Percentiles rank a stretch among this genome's conserved stretches.
phyloP scores from a whole-genome alignment of 2,113 vertebrate species.

The Rhea americana region DNA sequence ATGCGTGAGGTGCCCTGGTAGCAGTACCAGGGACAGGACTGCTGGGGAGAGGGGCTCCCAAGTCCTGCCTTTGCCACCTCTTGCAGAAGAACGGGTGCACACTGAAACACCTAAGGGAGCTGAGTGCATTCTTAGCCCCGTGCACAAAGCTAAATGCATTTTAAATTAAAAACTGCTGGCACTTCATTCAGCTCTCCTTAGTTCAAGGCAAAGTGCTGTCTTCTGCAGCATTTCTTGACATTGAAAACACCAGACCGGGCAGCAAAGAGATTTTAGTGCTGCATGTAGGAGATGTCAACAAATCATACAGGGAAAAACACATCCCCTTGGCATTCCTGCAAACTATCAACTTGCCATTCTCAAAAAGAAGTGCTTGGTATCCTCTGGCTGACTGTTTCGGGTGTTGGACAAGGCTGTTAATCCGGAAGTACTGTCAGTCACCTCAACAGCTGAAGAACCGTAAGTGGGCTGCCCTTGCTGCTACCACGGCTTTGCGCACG shows the following conservation, averaged over 20 bases:
- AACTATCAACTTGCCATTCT: neutral
- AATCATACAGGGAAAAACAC: neutral
- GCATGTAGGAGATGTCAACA: neutral
- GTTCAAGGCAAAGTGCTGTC: neutral
- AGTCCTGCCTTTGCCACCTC: neutral
- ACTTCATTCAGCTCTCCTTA: neutral
- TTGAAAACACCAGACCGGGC: neutral
- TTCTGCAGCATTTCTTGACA: neutral
- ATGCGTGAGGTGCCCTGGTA: rapidly evolving
- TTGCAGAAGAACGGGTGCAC: neutral
- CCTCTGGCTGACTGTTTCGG: neutral
- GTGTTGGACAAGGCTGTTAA: neutral
- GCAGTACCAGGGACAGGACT: rapidly evolving
- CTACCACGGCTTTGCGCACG: rapidly evolving
- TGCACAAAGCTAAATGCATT: neutral
- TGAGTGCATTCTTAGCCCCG: neutral
- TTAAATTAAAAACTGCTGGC: constrained; percentile 27
- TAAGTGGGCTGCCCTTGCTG: neutral
- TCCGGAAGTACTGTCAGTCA: neutral
- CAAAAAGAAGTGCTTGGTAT: neutral
- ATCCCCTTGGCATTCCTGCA: neutral
- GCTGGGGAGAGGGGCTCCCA: neutral
- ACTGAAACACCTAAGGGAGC: neutral
- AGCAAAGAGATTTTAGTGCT: neutral
- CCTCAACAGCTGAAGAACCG: neutral